Percentiles rank a stretch among this genome's conserved stretches.
Conservation (phyloP, 2,797 vertebrate species). For the Xenopus petersii region DNA sequence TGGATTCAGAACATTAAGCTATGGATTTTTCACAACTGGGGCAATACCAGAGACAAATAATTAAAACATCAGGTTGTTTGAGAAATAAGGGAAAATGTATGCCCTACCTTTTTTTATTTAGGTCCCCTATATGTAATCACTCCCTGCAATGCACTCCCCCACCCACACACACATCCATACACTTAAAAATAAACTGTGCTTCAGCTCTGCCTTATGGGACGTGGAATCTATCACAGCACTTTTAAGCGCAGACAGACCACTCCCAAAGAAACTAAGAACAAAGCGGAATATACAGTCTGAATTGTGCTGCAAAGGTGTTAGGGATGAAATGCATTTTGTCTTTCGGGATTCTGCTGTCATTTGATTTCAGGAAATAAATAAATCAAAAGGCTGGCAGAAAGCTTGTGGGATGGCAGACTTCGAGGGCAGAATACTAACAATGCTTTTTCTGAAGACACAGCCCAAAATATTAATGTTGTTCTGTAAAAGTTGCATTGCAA, state of each 20-base stretch:
- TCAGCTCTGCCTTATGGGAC: too few relatives aligned
- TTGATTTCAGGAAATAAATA: constrained; percentile 46
- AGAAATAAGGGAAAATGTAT: too few relatives aligned
- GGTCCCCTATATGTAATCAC: too few relatives aligned
- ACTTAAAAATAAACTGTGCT: background rate
- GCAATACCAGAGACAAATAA: too few relatives aligned
- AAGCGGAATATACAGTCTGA: constrained; percentile 19
- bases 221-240: too few relatives aligned
- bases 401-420: constrained; percentile 32
- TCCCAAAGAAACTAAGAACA: background rate
- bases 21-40: too few relatives aligned
- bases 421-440: constrained; percentile 43
- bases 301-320: constrained; percentile 24
- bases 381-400: constrained; percentile 42
- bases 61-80: too few relatives aligned
- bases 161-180: background rate
- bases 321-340: constrained; percentile 30
- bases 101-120: too few relatives aligned
- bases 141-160: too few relatives aligned
- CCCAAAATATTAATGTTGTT: constrained; percentile 32
- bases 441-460: constrained; percentile 11
- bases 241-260: background rate
- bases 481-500: background rate
- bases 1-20: too few relatives aligned
- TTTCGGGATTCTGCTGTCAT: constrained; percentile 41